Base-by-base conservation (phyloP, 1,140 invertebrate genomes). In the Platyscapa corneri region DNA sequence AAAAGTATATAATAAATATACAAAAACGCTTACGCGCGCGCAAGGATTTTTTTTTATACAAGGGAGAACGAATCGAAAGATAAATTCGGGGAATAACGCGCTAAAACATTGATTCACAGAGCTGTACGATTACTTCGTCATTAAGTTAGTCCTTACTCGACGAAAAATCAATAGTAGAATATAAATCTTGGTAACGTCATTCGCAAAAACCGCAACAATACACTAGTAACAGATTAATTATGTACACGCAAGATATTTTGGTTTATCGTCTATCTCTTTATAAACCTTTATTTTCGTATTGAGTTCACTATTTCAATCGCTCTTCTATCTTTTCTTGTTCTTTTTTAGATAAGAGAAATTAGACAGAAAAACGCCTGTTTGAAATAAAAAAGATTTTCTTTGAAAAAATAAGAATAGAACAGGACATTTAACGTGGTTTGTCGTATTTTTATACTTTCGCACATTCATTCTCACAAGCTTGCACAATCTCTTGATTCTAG, bases 151-250 rank as follows among this genome's bases (percentile, higher is more conserved):
- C 39, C 80, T 85, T 82, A 76, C 77, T 82, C 30, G 32, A 80
- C 74, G 67, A 86, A 49, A 86, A 83, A 86, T 83, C 75, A 86
- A 83, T 86, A 86, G 74, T 86, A 86, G 85, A 86, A 82, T 85
- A 86, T 82, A 82, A 86, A 86, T 86, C 84, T 86, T 86, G 85
- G 85, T 86, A 86, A 86, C 85, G 85, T 86, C 81, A 79, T 79
- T 83, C 81, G 85, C 81, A 83, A 86, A 83, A 86, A 86, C 76
- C 80, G 85, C 81, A 86, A 86, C 81, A 86, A 86, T 86, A 83
- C 79, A 79, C 70, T 79, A 86, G 80, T 83, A 86, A 86, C 81
- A 86, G 85, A 83, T 79, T 86, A 82, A 77, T 86, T 86, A 86
- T 86, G 64, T 84, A 86, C 78, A 83, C 79, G 75, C 64, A 85